phyloP scores from a whole-genome alignment of 2,888 invertebrate species.

The Acanthopleura granulata region DNA sequence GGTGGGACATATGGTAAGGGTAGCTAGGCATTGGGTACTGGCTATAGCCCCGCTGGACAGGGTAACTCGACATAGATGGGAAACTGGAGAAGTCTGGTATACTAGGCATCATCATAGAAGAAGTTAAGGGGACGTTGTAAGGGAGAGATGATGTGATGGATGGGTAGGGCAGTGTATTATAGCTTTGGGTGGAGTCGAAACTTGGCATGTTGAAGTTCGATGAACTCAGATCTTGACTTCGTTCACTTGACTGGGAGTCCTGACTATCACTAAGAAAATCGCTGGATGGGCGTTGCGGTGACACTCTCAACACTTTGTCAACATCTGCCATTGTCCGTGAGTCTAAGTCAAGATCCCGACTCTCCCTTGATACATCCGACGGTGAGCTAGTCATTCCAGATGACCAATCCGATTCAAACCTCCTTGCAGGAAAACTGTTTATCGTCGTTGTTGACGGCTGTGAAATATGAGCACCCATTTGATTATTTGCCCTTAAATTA shows the following conservation, averaged over 20 bases:
- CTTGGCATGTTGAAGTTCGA: too few species aligned
- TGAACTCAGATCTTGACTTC: neutral
- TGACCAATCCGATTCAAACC: too few species aligned
- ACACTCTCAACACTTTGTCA: neutral
- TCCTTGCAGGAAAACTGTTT: too few species aligned
- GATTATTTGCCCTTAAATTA: too few species aligned
- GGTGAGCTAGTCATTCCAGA: neutral
- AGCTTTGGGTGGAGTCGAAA: neutral
- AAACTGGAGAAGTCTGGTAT: neutral
- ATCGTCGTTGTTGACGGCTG: too few species aligned
- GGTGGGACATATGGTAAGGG: neutral
- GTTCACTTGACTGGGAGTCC: neutral
- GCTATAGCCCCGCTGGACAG: neutral
- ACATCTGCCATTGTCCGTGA: neutral
- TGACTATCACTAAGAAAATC: neutral
- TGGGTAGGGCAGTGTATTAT: neutral
- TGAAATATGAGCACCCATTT: too few species aligned
- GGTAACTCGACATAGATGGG: neutral
- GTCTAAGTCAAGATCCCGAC: neutral
- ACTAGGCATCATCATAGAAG: neutral
- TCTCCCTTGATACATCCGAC: neutral
- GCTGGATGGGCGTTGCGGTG: neutral
- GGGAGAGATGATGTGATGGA: neutral
- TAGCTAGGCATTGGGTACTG: neutral
- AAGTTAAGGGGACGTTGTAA: neutral